Conservation (phyloP, 1,140 invertebrate species). For the Diachasmimorpha longicaudata region DNA sequence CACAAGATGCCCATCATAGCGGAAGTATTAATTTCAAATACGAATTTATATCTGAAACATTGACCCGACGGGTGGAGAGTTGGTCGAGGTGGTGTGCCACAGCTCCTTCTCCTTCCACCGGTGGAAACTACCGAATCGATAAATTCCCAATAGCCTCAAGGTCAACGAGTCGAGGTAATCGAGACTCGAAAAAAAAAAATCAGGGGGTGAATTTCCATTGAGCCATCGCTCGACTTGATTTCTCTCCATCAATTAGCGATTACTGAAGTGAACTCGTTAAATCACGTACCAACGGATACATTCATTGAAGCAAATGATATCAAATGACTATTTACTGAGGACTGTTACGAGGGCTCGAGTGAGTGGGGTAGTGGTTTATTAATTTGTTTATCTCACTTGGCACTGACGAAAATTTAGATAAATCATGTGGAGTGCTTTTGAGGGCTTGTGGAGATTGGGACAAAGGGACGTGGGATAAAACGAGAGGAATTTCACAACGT, state of each 20-base stretch:
- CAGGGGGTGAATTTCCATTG: background rate
- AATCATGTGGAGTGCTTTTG: background rate
- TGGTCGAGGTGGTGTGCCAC: background rate
- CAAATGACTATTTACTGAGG: constrained; percentile 43
- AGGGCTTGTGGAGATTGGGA: background rate
- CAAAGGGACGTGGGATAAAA: background rate
- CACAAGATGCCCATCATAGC: constrained; percentile 7
- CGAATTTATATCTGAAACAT: background rate
- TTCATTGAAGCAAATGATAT: constrained; percentile 38
- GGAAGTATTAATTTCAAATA: constrained; percentile 5
- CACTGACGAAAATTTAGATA: background rate
- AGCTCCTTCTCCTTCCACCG: background rate
- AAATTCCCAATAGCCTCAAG: background rate
- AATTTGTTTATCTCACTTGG: constrained; percentile 20
- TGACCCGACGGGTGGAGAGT: background rate
- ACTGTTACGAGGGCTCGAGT: constrained; percentile 21
- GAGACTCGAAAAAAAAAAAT: background rate
- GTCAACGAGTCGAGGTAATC: background rate
- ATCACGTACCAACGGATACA: constrained; percentile 24
- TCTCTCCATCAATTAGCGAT: constrained; percentile 9
- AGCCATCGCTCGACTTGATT: background rate
- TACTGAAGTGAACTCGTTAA: constrained; percentile 10
- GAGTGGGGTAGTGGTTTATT: background rate
- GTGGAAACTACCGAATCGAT: background rate
- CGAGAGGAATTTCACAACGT: background rate